Base-by-base conservation (phyloP, 2,797 vertebrate species). In the Fistularia tabacaria region DNA sequence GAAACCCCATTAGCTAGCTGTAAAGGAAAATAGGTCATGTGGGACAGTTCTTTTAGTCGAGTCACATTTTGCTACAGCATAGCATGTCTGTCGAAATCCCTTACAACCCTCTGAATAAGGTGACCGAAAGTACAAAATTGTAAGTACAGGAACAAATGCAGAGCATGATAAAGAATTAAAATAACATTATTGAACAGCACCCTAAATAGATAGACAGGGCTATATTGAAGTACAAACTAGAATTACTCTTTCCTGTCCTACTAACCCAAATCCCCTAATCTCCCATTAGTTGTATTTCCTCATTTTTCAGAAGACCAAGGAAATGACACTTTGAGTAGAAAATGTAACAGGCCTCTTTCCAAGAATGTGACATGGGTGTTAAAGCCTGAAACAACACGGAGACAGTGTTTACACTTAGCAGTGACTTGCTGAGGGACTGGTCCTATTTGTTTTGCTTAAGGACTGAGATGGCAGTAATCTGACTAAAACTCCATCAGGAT, bases 351-450 rank as follows among this genome's bases (percentile, higher is more conserved):
- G 42, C 47, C 14, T 49, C 47, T 70, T 59, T 73, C 36, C 71
- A 77, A 74, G 74, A 84, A 80, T 81, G 79, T 71, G 66, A 54
- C 50, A 36, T 38, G 50, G 56, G 54, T 64, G 72, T 67, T 57
- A 12, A 44, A 57, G 52, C 70, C 40, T 76, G 76, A 54, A 72
- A 51, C 68, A 65, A 74, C 80, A 76, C 61, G 58, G 10, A 6
- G 38, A 10, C 61, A 65, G 49, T 67, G 72, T 80, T 68, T 62
- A 55, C 58, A 38, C 46, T 62, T 39, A 50, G 46, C 38, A 42
- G 11, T 14, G n/a, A 36, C 59, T 36, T 47, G 51, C 37, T 62
- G 66, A 73, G 72, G 76, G 56, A 68, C 55, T 49, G 53, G 58
- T 14, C n/a, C 14, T 15, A n/a, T 40, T 51, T 9, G 12, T 36